Evolutionary conservation across 2,797 vertebrate genomes (phyloP).

Genomic region (Danio jaintianensis): DNA sequence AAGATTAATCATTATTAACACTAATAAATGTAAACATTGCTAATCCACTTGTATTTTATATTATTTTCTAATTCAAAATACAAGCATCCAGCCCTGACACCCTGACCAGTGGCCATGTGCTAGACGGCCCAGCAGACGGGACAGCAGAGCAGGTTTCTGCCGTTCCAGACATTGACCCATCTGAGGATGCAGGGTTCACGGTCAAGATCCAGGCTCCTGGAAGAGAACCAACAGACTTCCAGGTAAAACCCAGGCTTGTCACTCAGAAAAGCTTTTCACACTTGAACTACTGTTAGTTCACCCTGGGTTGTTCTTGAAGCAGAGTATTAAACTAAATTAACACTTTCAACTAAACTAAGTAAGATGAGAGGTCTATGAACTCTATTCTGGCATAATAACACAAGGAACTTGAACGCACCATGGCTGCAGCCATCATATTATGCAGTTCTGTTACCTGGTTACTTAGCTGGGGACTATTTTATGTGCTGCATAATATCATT

Average conservation of each 20-base stretch:
- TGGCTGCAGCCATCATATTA: too few species aligned
- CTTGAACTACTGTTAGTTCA: too few species aligned
- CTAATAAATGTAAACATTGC: neutral
- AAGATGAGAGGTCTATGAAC: too few species aligned
- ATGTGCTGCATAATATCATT: too few species aligned
- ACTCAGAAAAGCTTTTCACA: neutral
- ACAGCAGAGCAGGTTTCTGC: constrained; percentile 40
- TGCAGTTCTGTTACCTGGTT: too few species aligned
- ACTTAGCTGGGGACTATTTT: too few species aligned
- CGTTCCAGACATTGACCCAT: constrained; percentile 82
- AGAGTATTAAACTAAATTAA: too few species aligned
- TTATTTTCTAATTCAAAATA: constrained; percentile 22
- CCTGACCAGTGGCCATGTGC: neutral
- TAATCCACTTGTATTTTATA: neutral
- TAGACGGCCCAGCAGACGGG: constrained; percentile 16
- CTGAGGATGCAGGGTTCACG: constrained; percentile 85
- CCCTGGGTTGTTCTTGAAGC: too few species aligned
- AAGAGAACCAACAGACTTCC: constrained; percentile 88
- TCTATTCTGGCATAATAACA: too few species aligned
- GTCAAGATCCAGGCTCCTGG: constrained; percentile 89
- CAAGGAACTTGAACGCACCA: too few species aligned
- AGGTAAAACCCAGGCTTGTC: constrained; percentile 74
- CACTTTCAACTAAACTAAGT: too few species aligned
- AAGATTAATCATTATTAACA: neutral
- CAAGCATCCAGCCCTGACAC: constrained; percentile 34